Conservation (phyloP, 2,888 invertebrate genomes). For the Lordiphosa andalusiaca region DNA sequence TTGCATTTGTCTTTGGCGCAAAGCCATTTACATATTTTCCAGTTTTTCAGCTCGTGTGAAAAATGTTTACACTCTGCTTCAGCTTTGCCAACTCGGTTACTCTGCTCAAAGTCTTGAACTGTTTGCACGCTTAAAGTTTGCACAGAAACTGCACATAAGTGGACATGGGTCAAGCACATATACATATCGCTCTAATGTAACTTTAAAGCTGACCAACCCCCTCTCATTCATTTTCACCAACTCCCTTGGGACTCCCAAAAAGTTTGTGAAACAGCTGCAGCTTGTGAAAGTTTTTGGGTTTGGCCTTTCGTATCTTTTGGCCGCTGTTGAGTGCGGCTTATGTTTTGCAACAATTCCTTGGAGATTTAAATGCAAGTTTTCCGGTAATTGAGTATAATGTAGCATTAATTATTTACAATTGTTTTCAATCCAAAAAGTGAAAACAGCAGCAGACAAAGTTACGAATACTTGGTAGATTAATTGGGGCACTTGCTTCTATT, state of each 20-base stretch:
- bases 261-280: constrained; percentile 48
- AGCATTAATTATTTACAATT: constrained; percentile 74
- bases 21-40: background rate
- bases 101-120: too few species aligned
- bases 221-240: background rate
- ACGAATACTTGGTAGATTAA: constrained; percentile 69
- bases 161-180: constrained; percentile 3
- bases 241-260: constrained; percentile 12
- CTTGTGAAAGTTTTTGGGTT: constrained; percentile 53
- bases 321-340: constrained; percentile 22
- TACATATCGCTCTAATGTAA: constrained; percentile 13
- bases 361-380: constrained; percentile 59
- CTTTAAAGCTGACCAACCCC: constrained; percentile 22
- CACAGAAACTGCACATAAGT: constrained; percentile 3
- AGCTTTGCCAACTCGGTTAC: too few species aligned
- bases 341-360: constrained; percentile 24
- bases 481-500: constrained; percentile 46
- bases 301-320: constrained; percentile 12
- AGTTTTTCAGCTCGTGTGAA: background rate
- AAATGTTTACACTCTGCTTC: background rate
- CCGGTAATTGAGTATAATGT: constrained; percentile 67
- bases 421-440: constrained; percentile 52
- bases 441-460: constrained; percentile 49
- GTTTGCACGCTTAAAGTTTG: background rate
- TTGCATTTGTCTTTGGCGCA: constrained; percentile 28